A percentile compares a stretch with the other conserved stretches of the same genome.
These are phyloP conservation scores for Flabesymbios commensalis DNA, from an alignment of 2,888 invertebrate genomes.

Conservation along the genomic window DNA sequence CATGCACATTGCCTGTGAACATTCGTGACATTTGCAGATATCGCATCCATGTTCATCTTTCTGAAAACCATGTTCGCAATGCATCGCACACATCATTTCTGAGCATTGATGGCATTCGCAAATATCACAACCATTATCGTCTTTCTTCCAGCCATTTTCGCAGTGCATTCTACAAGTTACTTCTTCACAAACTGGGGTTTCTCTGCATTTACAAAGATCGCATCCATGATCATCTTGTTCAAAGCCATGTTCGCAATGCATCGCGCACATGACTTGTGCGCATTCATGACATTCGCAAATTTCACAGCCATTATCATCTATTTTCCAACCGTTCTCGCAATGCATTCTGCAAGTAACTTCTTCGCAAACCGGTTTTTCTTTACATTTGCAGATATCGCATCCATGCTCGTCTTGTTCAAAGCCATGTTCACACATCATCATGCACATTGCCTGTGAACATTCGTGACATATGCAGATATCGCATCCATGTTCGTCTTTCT, in stretches of 20 bases:
- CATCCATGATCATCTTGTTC: slow-evolving; percentile 14
- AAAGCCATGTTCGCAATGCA: slow-evolving; percentile 21
- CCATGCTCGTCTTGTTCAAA: slow-evolving; percentile 15
- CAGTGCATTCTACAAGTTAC: neutral
- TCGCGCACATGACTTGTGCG: neutral
- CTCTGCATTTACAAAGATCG: neutral
- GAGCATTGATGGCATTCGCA: slow-evolving; percentile 11
- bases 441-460: slow-evolving; percentile 6
- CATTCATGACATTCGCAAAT: slow-evolving; percentile 12
- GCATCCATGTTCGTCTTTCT: slow-evolving; percentile 13
- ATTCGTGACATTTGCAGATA: slow-evolving; percentile 3
- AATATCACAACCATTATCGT: slow-evolving; percentile 18
- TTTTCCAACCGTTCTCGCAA: slow-evolving; percentile 20
- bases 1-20: slow-evolving; percentile 3
- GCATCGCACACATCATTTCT: slow-evolving; percentile 1
- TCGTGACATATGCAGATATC: slow-evolving; percentile 4
- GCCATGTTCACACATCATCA: slow-evolving; percentile 14
- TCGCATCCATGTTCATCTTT: slow-evolving; percentile 17
- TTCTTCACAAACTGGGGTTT: neutral
- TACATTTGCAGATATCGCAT: slow-evolving; percentile 6
- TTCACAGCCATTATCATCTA: slow-evolving; percentile 21
- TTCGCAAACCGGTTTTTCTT: neutral
- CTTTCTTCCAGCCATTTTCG: slow-evolving; percentile 16
- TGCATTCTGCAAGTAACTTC: slow-evolving; percentile 6
- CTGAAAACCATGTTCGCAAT: slow-evolving; percentile 23